Evolutionary conservation across 1,140 invertebrate species (phyloP).

Genomic region (Gryon sp.): DNA sequence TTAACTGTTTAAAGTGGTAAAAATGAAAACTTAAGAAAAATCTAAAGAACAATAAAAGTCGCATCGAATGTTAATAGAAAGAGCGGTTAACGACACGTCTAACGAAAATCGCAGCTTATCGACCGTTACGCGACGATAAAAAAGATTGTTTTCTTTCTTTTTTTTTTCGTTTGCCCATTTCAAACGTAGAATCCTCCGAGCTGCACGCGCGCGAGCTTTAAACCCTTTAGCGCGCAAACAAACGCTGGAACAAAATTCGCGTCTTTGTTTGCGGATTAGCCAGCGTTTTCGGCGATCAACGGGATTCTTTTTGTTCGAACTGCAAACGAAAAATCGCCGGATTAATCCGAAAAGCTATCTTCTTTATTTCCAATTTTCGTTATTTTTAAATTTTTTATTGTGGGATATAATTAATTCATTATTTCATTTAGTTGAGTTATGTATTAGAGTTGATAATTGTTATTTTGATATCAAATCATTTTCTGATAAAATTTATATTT

Average conservation of each 20-base stretch:
- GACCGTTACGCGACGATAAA: slow-evolving; percentile 17
- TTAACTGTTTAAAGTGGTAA: no score
- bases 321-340: slow-evolving; percentile 38
- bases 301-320: slow-evolving; percentile 42
- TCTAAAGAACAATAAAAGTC: slow-evolving; percentile 35
- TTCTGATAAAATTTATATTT: no score
- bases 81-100: slow-evolving; percentile 25
- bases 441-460: no score
- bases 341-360: slow-evolving; percentile 24
- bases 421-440: background rate
- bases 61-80: slow-evolving; percentile 39
- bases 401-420: background rate
- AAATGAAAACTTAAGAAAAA: no score
- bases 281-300: slow-evolving; percentile 38
- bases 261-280: slow-evolving; percentile 54
- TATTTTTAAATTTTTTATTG: slow-evolving; percentile 6
- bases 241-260: slow-evolving; percentile 51
- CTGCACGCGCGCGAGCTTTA: slow-evolving; percentile 35
- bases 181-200: slow-evolving; percentile 27
- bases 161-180: slow-evolving; percentile 29
- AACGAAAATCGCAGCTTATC: slow-evolving; percentile 41
- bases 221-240: slow-evolving; percentile 50
- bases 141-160: slow-evolving; percentile 11
- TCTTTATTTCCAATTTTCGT: slow-evolving; percentile 1
- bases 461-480: no score